Evolutionary conservation across 2,113 vertebrate species (phyloP), one percentile per base, ranked within the genome.

Genomic region (Prinia subflava): DNA sequence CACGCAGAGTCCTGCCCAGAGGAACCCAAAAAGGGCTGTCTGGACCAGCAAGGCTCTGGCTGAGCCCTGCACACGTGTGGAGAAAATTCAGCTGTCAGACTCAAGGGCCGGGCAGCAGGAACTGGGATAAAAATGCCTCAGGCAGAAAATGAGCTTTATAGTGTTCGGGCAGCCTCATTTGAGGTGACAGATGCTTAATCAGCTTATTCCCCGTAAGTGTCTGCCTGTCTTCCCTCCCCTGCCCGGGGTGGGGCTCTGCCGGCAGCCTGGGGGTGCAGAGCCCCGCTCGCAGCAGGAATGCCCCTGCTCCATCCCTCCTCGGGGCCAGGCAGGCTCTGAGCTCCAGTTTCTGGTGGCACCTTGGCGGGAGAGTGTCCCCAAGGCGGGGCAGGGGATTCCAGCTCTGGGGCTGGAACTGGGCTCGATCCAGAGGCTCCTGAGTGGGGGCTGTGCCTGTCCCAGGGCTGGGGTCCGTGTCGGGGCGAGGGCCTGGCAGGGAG

Each of bases 81-180:
- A 84, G 74, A 30, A 39, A 78, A 71, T 69, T 52, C 50, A 87
- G 75, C 65, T 33, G 63, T 64, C 17, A 5, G 28, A 57, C 42
- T 19, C 7, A 2, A 69, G 83, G 86, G 81, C 74, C 24, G 14
- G 77, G 87, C 91, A 75, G 85, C 79, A 85, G 77, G 73, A 79
- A 64, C 63, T 7, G 7, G 27, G 85, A 93, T 93, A 80, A 95
- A 93, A 95, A 90, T 64, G 33, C 64, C 47, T 70, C 53, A 4
- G 84, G 93, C 83, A 79, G 96, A 96, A 92, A 95, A 96, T 96
- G 87, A 96, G 87, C 89, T 97, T 93, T 76, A 8, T 46, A 78
- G 92, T 30, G 76, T 71, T 64, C 22, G 70, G 94, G 75, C 57
- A 49, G 88, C 87, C n/a, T 92, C 20, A 3, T 52, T 39, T 35